Evolutionary conservation across 1,140 invertebrate species (phyloP).

Genomic region (Drosophila mojavensis): DNA sequence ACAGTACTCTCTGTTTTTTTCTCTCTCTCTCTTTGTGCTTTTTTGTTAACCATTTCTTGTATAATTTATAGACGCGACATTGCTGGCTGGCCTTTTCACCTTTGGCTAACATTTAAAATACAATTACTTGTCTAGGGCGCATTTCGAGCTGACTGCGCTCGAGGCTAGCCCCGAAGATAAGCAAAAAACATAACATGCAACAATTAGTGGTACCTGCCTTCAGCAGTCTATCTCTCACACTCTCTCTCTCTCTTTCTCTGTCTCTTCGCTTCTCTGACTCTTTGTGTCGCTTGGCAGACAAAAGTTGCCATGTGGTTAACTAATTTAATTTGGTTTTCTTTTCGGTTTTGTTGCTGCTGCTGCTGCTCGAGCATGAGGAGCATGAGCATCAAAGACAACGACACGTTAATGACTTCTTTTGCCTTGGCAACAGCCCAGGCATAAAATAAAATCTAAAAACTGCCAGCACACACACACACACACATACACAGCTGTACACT

Average conservation of each 20-base stretch:
- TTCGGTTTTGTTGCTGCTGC: conserved; percentile 35
- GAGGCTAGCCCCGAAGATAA: conserved; percentile 57
- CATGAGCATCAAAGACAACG: conserved; percentile 78
- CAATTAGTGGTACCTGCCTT: conserved; percentile 70
- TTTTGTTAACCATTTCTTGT: conserved; percentile 64
- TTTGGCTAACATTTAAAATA: conserved; percentile 76
- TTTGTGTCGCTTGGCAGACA: conserved; percentile 51
- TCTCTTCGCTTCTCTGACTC: neutral
- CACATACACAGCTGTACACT: neutral
- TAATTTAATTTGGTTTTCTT: conserved; percentile 82
- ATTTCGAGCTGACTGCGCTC: conserved; percentile 56
- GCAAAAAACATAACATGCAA: conserved; percentile 81
- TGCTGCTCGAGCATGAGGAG: neutral
- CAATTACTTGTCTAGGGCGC: conserved; percentile 65
- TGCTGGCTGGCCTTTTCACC: conserved; percentile 61
- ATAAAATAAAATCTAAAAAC: conserved; percentile 80
- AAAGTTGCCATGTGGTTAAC: conserved; percentile 83
- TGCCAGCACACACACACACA: conserved; percentile 33
- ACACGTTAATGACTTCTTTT: conserved; percentile 83
- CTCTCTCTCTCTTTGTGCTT: conserved; percentile 23
- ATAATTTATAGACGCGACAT: conserved; percentile 78
- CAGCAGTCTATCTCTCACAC: conserved; percentile 10
- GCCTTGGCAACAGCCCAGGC: conserved; percentile 69
- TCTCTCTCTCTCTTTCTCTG: neutral
- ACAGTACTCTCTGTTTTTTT: conserved; percentile 21